phyloP scores from a whole-genome alignment of 2,888 invertebrate genomes.

The Agrochola litura region DNA sequence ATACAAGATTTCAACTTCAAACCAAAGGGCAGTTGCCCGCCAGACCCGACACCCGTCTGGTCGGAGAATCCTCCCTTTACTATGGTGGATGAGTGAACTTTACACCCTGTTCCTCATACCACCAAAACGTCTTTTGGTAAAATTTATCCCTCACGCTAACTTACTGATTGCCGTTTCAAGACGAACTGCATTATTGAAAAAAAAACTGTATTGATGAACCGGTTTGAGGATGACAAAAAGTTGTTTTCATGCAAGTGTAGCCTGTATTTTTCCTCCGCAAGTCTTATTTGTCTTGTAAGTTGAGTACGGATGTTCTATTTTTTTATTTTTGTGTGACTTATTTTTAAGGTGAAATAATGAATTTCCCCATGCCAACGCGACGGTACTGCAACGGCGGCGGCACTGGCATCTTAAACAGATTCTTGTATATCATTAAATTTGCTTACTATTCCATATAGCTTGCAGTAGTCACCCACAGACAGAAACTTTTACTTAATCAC shows the following conservation, averaged over 20 bases:
- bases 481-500: constrained; percentile 78
- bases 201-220: background rate
- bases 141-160: background rate
- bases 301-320: background rate
- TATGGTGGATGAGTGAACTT: no score
- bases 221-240: background rate
- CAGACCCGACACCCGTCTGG: no score
- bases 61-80: no score
- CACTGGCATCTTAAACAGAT: no score
- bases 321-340: background rate
- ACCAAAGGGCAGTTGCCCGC: no score
- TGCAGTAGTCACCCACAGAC: constrained; percentile 58
- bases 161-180: background rate
- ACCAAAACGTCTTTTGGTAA: background rate
- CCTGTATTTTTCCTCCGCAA: background rate
- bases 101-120: no score
- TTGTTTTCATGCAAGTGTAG: background rate
- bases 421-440: constrained; percentile 17
- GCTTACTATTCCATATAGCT: constrained; percentile 38
- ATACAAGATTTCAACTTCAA: no score
- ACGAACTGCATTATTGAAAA: background rate
- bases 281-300: background rate
- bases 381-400: no score
- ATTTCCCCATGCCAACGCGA: no score
- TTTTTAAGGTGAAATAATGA: background rate